These are phyloP conservation scores for Drosophila anomelani DNA, from an alignment of 2,888 invertebrate species.

Conservation along the genomic window DNA sequence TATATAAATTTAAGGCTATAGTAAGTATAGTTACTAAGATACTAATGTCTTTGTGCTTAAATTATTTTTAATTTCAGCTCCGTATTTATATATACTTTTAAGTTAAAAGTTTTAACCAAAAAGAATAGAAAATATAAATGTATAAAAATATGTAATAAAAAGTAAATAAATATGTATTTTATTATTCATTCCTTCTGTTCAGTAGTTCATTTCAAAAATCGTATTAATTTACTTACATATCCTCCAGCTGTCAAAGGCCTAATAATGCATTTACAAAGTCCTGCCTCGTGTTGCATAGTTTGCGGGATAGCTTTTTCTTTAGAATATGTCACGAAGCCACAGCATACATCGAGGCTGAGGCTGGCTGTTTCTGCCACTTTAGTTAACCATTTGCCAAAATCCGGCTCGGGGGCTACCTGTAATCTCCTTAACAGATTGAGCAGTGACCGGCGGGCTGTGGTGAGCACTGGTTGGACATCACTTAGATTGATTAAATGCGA, in stretches of 20 bases:
- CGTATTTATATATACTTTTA: too few species aligned
- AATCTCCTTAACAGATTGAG: slow-evolving; percentile 36
- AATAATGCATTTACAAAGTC: background rate
- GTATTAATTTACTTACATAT: background rate
- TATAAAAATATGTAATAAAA: too few species aligned
- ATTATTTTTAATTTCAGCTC: too few species aligned
- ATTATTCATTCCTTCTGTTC: too few species aligned
- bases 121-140: too few species aligned
- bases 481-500: slow-evolving; percentile 52
- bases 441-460: slow-evolving; percentile 16
- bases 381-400: slow-evolving; percentile 15
- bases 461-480: slow-evolving; percentile 28
- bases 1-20: too few species aligned
- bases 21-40: too few species aligned
- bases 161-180: too few species aligned
- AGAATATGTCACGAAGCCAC: slow-evolving; percentile 17
- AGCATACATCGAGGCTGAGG: slow-evolving; percentile 22
- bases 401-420: slow-evolving; percentile 14
- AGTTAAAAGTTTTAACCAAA: too few species aligned
- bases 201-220: background rate
- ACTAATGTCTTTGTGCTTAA: too few species aligned
- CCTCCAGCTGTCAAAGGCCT: background rate
- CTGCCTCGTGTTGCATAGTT: slow-evolving; percentile 9
- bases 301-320: slow-evolving; percentile 1
- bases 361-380: background rate